phyloP scores from a whole-genome alignment of 2,797 vertebrate species.

The Micrastur ruficollis region DNA sequence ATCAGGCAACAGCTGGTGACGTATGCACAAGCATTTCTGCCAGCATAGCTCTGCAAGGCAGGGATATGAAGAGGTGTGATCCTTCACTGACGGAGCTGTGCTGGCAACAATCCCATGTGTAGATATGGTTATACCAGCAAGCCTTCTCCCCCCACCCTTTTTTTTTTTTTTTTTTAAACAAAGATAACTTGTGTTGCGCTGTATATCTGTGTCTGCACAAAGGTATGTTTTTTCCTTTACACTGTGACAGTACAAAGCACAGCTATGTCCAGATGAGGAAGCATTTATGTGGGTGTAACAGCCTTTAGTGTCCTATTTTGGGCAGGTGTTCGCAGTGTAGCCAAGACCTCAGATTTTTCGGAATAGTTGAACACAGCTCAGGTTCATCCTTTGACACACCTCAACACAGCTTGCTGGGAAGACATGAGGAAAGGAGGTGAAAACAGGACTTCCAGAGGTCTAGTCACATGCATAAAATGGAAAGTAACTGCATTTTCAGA shows the following conservation, averaged over 20 bases:
- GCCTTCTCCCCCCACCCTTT: fast-evolving
- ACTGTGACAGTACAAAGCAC: neutral
- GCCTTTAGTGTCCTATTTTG: neutral
- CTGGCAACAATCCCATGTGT: neutral
- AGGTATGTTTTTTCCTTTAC: neutral
- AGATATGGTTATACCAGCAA: neutral
- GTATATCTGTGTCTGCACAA: neutral
- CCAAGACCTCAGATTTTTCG: neutral
- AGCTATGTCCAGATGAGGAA: neutral
- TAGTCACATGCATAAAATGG: neutral
- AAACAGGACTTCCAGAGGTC: neutral
- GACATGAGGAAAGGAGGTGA: neutral
- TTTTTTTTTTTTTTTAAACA: neutral
- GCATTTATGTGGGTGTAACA: neutral
- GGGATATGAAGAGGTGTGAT: neutral
- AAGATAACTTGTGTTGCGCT: neutral
- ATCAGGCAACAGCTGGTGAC: neutral
- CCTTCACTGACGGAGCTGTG: neutral
- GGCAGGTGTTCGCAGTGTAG: neutral
- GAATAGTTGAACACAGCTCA: neutral
- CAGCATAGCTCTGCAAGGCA: neutral
- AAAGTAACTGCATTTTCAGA: neutral
- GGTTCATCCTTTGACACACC: neutral
- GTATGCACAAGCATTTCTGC: neutral
- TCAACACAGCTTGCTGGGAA: neutral